Evolutionary conservation across 2,888 invertebrate genomes (phyloP), one percentile per base, ranked within the genome.

Genomic region (Scaptomyza flava): DNA sequence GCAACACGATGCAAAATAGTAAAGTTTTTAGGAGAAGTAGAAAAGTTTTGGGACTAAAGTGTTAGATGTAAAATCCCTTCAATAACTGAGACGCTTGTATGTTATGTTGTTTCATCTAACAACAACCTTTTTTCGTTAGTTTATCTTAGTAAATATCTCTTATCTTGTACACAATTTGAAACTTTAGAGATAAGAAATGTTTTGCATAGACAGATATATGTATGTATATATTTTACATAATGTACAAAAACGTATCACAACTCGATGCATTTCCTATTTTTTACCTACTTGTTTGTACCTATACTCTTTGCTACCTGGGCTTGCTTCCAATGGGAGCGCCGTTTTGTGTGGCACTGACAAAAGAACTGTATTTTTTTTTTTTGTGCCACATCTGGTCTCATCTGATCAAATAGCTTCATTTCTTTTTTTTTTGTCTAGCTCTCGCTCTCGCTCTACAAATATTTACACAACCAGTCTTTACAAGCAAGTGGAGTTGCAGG

Each of bases 381-480:
- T 47, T 68, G 72, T 86, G 72, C 66, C 65, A 82, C 86, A 80
- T 80, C 80, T 79, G 86, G 51, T 56, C 50, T 50, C 72, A 72
- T 80, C 50, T 50, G 77, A 72, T 80, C 66, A 77, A 82, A 79
- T 58, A 75, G 59, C 71, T 62, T 47, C 33, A 12, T 36, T 36
- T 36, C 5, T 36, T 36, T 36, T 31, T 36, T 31, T 31, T 31
- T 31, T 31, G 31, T 57, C 27, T 56, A 14, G 45, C 51, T 76
- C 72, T 65, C 53, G 27, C 50, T 43, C 43, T 36, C 30, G 51
- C 46, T 68, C 64, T 31, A 76, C 86, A 81, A 87, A 81, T 81
- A 85, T 81, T 87, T 81, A 82, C 62, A 81, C 67, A 79, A 70
- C 31, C 47, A 31, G 41, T 54, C 46, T 36, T 20, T 6, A 61